Percentiles rank a stretch among this genome's conserved stretches.
phyloP scores from a whole-genome alignment of 2,888 invertebrate species.

The Drosophila demipolita region DNA sequence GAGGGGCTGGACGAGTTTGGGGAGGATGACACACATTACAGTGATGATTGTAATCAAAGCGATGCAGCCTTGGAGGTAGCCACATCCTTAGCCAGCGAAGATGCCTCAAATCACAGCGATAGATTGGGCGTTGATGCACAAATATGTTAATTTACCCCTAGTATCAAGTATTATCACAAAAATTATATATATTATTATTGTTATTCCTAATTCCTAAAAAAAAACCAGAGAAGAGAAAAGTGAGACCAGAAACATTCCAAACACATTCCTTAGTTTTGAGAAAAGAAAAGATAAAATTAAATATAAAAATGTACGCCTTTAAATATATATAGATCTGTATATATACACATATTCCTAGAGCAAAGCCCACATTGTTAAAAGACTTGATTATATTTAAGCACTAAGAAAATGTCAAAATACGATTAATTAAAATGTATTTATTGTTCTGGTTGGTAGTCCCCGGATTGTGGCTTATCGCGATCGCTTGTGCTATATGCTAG shows the following conservation, averaged over 20 bases:
- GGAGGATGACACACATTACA: conserved; percentile 34
- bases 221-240: background rate
- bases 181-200: conserved; percentile 38
- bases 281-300: conserved; percentile 22
- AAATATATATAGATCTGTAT: conserved; percentile 31
- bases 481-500: conserved; percentile 50
- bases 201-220: conserved; percentile 32
- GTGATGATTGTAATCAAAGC: conserved; percentile 41
- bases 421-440: conserved; percentile 56
- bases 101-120: conserved; percentile 27
- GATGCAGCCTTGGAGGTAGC: conserved; percentile 44
- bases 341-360: conserved; percentile 65
- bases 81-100: conserved; percentile 43
- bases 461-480: conserved; percentile 23
- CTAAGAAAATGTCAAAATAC: conserved; percentile 49
- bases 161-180: conserved; percentile 64
- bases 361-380: conserved; percentile 76
- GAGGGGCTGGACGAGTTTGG: conserved; percentile 16
- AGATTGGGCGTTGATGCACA: conserved; percentile 40
- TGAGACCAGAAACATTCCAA: conserved; percentile 60
- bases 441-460: conserved; percentile 47
- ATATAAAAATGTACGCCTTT: conserved; percentile 12
- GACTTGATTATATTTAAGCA: conserved; percentile 81
- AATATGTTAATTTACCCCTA: conserved; percentile 43
- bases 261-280: conserved; percentile 67